Conservation (phyloP, 1,140 invertebrate genomes). For the Drosophila virilis region DNA sequence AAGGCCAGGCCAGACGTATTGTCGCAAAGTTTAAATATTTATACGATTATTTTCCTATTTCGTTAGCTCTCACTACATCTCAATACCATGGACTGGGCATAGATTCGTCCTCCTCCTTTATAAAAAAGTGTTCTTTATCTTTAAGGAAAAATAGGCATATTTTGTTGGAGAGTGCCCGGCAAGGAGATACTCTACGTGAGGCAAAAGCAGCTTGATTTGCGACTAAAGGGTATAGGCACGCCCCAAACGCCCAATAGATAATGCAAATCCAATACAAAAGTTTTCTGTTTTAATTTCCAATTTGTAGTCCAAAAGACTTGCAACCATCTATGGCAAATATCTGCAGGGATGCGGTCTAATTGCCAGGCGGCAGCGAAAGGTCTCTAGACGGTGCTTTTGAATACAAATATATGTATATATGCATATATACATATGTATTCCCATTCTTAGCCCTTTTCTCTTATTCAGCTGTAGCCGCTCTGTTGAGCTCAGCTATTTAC, state of each 20-base stretch:
- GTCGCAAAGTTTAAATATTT: no score
- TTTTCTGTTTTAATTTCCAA: conserved; percentile 1
- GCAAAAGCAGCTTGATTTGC: not conserved
- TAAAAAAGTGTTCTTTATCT: no score
- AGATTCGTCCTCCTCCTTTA: no score
- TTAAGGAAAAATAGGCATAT: no score
- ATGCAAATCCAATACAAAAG: not conserved
- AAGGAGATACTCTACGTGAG: not conserved
- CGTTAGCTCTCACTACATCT: no score
- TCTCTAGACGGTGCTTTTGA: not conserved
- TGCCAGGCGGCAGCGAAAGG: conserved; percentile 5
- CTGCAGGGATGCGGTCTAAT: conserved; percentile 30
- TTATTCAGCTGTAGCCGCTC: not conserved
- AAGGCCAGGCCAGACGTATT: no score
- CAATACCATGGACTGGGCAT: no score
- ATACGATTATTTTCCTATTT: no score
- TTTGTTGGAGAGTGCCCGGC: no score
- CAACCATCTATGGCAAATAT: not conserved
- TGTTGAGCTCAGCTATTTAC: conserved; percentile 46
- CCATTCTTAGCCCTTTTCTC: not conserved
- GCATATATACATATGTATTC: not conserved
- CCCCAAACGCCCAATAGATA: not conserved
- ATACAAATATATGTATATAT: not conserved
- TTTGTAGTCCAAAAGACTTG: conserved; percentile 8
- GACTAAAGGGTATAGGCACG: not conserved